A percentile compares a stretch with the other conserved stretches of the same genome.
phyloP scores from a whole-genome alignment of 2,797 vertebrate genomes.

The Cryptoprocta ferox region DNA sequence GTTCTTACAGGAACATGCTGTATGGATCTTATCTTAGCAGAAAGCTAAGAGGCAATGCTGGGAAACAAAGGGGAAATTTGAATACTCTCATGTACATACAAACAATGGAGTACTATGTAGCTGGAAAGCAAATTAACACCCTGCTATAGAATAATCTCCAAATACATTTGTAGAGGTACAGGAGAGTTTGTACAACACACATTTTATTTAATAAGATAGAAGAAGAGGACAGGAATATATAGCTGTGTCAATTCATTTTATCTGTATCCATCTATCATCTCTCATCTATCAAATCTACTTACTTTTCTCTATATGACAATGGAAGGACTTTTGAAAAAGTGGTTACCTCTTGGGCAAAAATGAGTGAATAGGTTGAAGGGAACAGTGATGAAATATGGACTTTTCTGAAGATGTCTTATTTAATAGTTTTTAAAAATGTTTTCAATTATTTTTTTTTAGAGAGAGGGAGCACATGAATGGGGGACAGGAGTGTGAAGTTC shows the following conservation, averaged over 20 bases:
- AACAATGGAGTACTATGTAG: neutral
- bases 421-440: neutral
- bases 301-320: neutral
- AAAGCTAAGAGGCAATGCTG: neutral
- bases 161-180: neutral
- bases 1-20: neutral
- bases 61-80: neutral
- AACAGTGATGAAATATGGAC: neutral
- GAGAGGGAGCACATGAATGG: too few species aligned
- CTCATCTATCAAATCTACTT: neutral
- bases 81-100: too few species aligned
- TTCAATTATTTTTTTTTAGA: too few species aligned
- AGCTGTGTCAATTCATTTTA: neutral
- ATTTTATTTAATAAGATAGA: neutral
- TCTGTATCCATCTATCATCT: neutral
- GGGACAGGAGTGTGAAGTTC: too few species aligned
- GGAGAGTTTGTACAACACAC: neutral
- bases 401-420: neutral
- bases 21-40: neutral
- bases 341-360: neutral
- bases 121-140: neutral
- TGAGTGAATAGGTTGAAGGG: neutral
- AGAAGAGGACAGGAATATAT: neutral
- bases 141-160: neutral
- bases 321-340: neutral